Percentiles rank a stretch among this genome's conserved stretches.
Conservation (phyloP, 2,797 vertebrate genomes). For the Chelon labrosus region DNA sequence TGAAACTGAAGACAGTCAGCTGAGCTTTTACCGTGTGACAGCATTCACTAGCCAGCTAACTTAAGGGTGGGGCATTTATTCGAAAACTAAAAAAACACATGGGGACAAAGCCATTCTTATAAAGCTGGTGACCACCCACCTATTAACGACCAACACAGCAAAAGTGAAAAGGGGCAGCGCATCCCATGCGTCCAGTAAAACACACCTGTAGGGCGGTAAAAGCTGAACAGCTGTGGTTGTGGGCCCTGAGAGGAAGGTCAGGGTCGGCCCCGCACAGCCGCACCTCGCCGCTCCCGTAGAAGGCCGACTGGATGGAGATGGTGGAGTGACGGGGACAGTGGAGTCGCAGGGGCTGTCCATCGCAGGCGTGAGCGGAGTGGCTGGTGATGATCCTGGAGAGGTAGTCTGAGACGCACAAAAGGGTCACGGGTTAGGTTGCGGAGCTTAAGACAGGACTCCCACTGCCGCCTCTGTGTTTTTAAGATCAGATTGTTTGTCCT, state of each 20-base stretch:
- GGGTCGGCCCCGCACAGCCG: slow-evolving; percentile 72
- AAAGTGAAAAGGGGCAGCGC: slow-evolving; percentile 22
- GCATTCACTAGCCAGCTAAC: neutral
- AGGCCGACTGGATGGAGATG: slow-evolving; percentile 93
- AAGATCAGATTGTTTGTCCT: slow-evolving; percentile 8
- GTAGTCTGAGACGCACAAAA: slow-evolving; percentile 86
- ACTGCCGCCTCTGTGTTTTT: neutral
- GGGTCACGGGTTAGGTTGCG: neutral
- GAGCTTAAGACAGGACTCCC: too few species aligned
- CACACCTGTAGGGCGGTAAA: slow-evolving; percentile 94
- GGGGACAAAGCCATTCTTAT: neutral
- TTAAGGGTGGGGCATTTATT: neutral
- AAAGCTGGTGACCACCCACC: neutral
- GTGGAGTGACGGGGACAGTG: slow-evolving; percentile 95
- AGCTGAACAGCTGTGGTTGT: slow-evolving; percentile 86
- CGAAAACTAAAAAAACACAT: neutral
- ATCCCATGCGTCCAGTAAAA: slow-evolving; percentile 8
- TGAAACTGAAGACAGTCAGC: neutral
- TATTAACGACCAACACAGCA: neutral
- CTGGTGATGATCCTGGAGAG: slow-evolving; percentile 94
- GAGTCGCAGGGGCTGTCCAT: slow-evolving; percentile 90
- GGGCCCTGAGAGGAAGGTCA: slow-evolving; percentile 21
- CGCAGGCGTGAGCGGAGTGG: slow-evolving; percentile 92
- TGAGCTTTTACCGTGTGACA: too few species aligned
- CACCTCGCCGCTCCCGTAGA: slow-evolving; percentile 86